Conservation (phyloP, 2,113 vertebrate species). For the Oncorhynchus masou region DNA sequence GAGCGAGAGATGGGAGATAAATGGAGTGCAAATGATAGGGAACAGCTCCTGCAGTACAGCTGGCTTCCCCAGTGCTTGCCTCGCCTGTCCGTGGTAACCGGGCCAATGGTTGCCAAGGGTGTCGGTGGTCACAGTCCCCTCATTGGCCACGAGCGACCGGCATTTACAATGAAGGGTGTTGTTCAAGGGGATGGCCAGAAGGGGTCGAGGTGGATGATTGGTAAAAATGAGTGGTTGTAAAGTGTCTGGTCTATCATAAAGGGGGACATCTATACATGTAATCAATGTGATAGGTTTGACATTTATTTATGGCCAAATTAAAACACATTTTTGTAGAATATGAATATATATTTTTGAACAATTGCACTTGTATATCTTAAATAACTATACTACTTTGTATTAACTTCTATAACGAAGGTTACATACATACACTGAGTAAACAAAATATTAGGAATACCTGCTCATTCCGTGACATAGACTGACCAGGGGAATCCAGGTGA, state of each 20-base stretch:
- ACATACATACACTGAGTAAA: constrained; percentile 1
- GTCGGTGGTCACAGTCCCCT: constrained; percentile 40
- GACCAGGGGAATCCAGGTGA: too few relatives aligned
- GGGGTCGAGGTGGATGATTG: constrained; percentile 4
- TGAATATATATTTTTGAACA: too few relatives aligned
- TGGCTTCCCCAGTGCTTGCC: constrained; percentile 13
- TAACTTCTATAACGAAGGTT: not conserved
- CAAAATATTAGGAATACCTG: not conserved
- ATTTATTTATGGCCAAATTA: too few relatives aligned
- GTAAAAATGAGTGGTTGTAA: not conserved
- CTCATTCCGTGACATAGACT: too few relatives aligned
- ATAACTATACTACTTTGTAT: constrained; percentile 12
- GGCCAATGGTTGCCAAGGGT: constrained; percentile 50
- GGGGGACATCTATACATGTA: too few relatives aligned
- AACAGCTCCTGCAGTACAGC: constrained; percentile 42
- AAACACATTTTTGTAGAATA: too few relatives aligned
- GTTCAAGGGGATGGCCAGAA: constrained; percentile 14
- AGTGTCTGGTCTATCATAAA: too few relatives aligned
- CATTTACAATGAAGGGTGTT: constrained; percentile 12
- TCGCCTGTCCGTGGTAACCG: constrained; percentile 47
- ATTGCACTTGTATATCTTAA: too few relatives aligned
- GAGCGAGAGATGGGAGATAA: constrained; percentile 45
- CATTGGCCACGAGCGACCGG: constrained; percentile 28
- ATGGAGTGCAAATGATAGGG: constrained; percentile 52
- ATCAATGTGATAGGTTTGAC: too few relatives aligned